These are phyloP conservation scores for Lordiphosa fenestrarum DNA, from an alignment of 2,888 invertebrate genomes.

Conservation along the genomic window DNA sequence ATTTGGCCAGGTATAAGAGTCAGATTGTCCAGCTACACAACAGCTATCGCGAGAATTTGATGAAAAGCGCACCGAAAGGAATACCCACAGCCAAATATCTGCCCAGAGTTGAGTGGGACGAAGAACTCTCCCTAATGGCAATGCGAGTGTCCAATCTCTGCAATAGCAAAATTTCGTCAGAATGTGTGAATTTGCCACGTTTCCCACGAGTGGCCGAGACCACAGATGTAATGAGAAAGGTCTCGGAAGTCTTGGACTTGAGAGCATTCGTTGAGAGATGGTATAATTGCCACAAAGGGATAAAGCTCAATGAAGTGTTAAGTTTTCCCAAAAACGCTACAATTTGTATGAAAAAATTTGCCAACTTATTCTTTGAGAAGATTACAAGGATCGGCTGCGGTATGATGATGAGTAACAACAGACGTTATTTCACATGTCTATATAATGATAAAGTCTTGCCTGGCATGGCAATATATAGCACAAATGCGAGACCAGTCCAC, in stretches of 20 bases:
- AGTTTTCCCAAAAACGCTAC: conserved; percentile 3
- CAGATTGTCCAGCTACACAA: conserved; percentile 15
- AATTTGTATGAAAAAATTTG: not conserved
- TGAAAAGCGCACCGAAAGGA: accelerated
- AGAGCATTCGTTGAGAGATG: not conserved
- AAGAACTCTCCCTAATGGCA: conserved; percentile 28
- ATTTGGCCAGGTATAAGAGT: not conserved
- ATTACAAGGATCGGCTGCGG: conserved; percentile 17
- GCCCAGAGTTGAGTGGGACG: conserved; percentile 21
- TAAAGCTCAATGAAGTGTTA: accelerated
- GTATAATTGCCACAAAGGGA: not conserved
- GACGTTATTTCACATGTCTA: conserved; percentile 15
- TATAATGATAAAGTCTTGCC: not conserved
- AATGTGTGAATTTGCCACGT: conserved; percentile 32
- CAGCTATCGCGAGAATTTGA: not conserved
- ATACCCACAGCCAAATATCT: conserved; percentile 12
- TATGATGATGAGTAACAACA: not conserved
- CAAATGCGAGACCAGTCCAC: no score
- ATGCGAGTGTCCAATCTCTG: conserved; percentile 47
- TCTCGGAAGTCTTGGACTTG: accelerated
- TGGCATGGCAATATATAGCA: not conserved
- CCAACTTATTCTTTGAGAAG: conserved; percentile 7
- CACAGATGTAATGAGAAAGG: not conserved
- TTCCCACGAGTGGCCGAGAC: conserved; percentile 27
- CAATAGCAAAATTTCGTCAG: accelerated